Base-by-base conservation (phyloP, 2,113 vertebrate genomes). In the Amphiprion percula region DNA sequence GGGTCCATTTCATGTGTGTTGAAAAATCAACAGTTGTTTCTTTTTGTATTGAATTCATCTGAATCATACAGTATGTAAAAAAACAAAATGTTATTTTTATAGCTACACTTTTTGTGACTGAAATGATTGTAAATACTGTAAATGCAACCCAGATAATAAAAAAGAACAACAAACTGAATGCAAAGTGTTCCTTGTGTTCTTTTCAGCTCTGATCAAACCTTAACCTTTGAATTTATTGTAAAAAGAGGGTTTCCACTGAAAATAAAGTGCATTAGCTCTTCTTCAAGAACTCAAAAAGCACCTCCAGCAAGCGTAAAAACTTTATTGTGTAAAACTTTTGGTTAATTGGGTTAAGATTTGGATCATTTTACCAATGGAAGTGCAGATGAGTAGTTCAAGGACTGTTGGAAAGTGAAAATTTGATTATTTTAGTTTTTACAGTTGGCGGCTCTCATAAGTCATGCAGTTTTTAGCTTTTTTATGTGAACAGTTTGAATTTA, bases 31-130 rank as follows among this genome's bases (percentile, higher is more conserved):
- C 50, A 26, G 26, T 65, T 80, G 26, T 87, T 60, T 1, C 33
- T 37, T 77, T 77, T 89, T 88, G 61, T 87, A 75, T 80, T 53
- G 19, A n/a, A 52, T 74, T 53, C 9, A 69, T 82, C 30, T 69
- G 65, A 66, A 50, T 74, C 72, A 71, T 72, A 30, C 67, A 65
- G 44, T 62, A 39, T 74, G 63, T 82, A 47, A 85, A 82, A 30
- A 30, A 30, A 30, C 26, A 30, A 30, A 30, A 50, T n/a, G 66
- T 81, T 90, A 81, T 91, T 91, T 91, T 93, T 87, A 84, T 89
- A 91, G 82, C 68, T 74, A 19, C 63, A 70, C 6, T 26, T 70
- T 85, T 71, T 77, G 55, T 1, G 64, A 82, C 67, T 83, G 58
- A 86, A 82, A 46, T 33, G 1, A 74, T 68, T 87, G 82, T 90